Conservation (phyloP, 2,888 invertebrate genomes). For the Campoplex nolae region DNA sequence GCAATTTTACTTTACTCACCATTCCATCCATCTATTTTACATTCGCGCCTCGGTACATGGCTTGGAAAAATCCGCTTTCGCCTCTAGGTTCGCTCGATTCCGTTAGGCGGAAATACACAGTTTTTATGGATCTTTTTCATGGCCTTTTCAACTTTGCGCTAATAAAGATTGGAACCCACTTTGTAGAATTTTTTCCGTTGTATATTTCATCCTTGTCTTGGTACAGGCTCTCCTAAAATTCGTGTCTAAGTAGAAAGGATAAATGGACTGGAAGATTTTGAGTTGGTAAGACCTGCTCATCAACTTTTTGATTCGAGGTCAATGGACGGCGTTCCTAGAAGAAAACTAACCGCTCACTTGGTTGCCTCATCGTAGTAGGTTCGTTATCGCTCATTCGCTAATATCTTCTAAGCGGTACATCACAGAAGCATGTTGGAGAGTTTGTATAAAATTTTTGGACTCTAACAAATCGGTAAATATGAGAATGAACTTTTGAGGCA, state of each 20-base stretch:
- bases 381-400: neutral
- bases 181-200: conserved; percentile 1
- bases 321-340: too few species aligned
- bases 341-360: neutral
- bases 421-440: neutral
- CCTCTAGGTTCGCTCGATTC: neutral
- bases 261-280: neutral
- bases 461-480: neutral
- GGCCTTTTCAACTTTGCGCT: neutral
- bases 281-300: neutral
- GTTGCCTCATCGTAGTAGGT: neutral
- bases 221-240: neutral
- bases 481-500: neutral
- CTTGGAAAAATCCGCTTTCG: neutral
- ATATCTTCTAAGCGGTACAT: neutral
- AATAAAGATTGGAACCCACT: conserved; percentile 20
- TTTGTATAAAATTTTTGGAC: neutral
- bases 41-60: neutral
- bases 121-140: conserved; percentile 3
- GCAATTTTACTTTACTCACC: neutral
- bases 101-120: neutral
- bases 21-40: neutral
- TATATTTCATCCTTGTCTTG: neutral
- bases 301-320: neutral
- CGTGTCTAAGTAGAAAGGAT: neutral